phyloP scores from a whole-genome alignment of 1,140 invertebrate genomes.

The Sitophilus oryzae region DNA sequence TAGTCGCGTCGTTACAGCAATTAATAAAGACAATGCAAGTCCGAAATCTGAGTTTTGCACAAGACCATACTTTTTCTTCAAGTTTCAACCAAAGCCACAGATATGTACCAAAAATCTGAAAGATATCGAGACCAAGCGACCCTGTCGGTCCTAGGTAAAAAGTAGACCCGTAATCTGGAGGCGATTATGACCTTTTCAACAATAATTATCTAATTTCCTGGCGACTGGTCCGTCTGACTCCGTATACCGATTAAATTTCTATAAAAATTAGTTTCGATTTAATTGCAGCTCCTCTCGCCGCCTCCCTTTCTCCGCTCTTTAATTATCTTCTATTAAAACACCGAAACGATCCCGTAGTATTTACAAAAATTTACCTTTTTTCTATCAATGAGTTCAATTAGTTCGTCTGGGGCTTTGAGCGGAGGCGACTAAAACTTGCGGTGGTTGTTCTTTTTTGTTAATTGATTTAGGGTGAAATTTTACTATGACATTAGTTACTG shows the following conservation, averaged over 20 bases:
- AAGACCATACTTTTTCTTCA: no score
- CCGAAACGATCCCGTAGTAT: neutral
- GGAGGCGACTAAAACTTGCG: no score
- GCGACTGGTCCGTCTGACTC: slow-evolving; percentile 4
- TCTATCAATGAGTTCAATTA: neutral
- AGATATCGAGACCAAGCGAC: no score
- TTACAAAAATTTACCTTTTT: neutral
- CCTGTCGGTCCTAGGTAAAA: no score
- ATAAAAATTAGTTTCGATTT: neutral
- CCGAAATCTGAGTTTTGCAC: no score
- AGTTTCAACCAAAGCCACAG: no score
- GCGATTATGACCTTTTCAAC: neutral
- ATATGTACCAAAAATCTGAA: no score
- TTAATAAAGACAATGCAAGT: no score
- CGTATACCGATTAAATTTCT: neutral
- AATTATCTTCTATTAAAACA: neutral
- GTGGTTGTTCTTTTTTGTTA: no score
- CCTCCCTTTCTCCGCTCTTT: neutral
- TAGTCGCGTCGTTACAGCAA: no score
- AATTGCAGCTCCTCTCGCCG: neutral
- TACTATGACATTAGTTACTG: no score
- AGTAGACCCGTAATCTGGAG: neutral
- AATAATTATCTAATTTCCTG: slow-evolving; percentile 14
- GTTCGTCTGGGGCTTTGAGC: neutral
- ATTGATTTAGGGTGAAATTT: no score